Evolutionary conservation across 2,888 invertebrate genomes (phyloP), one percentile per base, ranked within the genome.

Genomic region (Drosophila parthenogenetica): DNA sequence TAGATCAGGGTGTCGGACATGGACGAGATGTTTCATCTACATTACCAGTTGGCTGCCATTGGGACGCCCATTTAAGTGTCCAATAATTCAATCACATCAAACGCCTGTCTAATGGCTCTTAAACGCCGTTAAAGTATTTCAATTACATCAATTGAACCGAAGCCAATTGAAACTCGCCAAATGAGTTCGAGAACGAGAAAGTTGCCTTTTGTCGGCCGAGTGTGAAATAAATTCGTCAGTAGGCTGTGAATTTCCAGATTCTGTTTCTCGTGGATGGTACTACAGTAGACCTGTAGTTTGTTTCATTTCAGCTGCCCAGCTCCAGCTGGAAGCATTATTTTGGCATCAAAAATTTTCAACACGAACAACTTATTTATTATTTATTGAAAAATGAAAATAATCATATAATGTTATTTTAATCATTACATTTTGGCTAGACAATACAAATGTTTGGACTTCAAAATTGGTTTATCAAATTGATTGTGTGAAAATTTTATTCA

Each of bases 81-180:
- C 85, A 89, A 89, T 85, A 85, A 89, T 85, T 85, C 85, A 87
- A 85, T 85, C 89, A 84, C 87, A 79, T 85, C 73, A 88, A 81
- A 81, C 87, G 79, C 74, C 84, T 81, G 66, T 81, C 79, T 88
- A 87, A 89, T 85, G 77, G 69, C 84, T 43, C 72, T 67, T 76
- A 83, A 83, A 69, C 71, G 70, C 77, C 77, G 81, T 89, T 85
- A 89, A 85, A 87, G 74, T 58, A 77, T 79, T 87, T 85, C 89
- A 89, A 85, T 85, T 85, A 85, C 74, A 74, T 62, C 81, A 84
- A 88, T 85, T 88, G 62, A 71, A 43, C 25, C 53, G 40, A 48
- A 51, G 22, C 22, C 22, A 22, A 22, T 22, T 22, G 22, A 22
- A 22, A 5, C 11, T 48, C 48, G 29, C 69, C 60, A 69, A 58